Evolutionary conservation across 2,113 vertebrate species (phyloP).

Genomic region (Oxyruncus cristatus): DNA sequence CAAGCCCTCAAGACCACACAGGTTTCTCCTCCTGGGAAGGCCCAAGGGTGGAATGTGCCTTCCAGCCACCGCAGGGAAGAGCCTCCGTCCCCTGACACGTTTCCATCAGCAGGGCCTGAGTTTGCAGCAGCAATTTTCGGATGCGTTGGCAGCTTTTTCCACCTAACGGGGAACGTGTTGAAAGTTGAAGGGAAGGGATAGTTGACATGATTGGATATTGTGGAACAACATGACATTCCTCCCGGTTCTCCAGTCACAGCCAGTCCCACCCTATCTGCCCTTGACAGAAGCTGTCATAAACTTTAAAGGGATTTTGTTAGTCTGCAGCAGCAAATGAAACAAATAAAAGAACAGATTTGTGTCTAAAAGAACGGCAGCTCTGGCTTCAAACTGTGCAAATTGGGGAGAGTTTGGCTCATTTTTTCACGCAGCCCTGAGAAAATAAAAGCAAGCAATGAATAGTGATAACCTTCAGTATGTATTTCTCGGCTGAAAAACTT

Average conservation of each 20-base stretch:
- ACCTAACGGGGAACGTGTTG: not conserved
- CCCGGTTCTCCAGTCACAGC: not conserved
- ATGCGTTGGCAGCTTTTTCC: slow-evolving; percentile 11
- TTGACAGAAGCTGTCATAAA: not conserved
- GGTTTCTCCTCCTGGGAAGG: not conserved
- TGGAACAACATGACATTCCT: not conserved
- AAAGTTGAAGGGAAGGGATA: not conserved
- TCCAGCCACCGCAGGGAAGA: not conserved
- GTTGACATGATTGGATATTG: not conserved
- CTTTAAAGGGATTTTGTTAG: not conserved
- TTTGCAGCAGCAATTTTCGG: not conserved
- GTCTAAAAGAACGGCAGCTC: not conserved
- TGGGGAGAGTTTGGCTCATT: not conserved
- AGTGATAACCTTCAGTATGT: not conserved
- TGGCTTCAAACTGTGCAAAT: not conserved
- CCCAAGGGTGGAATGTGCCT: not conserved
- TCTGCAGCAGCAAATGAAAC: slow-evolving; percentile 6
- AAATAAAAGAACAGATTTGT: not conserved
- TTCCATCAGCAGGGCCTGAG: slow-evolving; percentile 33
- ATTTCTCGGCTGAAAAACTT: not conserved
- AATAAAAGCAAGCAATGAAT: not conserved
- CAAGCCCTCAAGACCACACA: slow-evolving; percentile 53
- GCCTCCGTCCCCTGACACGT: slow-evolving; percentile 1
- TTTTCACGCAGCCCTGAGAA: not conserved
- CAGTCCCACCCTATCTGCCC: not conserved